Evolutionary conservation across 2,888 invertebrate species (phyloP).

Genomic region (Microctonus hyperodae): DNA sequence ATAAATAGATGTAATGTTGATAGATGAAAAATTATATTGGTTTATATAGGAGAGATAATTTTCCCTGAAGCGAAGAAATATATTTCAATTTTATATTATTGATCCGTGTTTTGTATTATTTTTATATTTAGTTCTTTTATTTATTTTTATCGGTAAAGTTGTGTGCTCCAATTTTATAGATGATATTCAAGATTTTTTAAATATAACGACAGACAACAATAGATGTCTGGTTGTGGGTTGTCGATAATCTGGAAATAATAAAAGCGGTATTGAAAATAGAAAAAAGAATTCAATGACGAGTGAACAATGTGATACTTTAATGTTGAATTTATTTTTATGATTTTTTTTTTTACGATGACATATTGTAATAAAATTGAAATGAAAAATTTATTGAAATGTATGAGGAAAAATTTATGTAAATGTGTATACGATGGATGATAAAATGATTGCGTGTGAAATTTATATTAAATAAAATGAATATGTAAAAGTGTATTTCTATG

Average conservation of each 20-base stretch:
- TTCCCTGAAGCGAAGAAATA: neutral
- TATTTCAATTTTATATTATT: neutral
- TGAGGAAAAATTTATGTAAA: neutral
- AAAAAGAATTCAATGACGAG: neutral
- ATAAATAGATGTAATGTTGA: too few species aligned
- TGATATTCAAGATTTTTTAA: neutral
- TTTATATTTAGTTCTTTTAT: neutral
- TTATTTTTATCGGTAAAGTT: neutral
- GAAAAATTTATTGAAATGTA: neutral
- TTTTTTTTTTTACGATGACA: neutral
- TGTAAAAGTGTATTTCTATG: neutral
- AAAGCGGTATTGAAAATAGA: neutral
- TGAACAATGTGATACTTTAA: neutral
- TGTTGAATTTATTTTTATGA: neutral
- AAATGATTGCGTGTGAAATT: neutral
- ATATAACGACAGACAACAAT: neutral
- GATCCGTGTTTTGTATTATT: neutral
- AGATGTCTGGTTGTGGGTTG: neutral
- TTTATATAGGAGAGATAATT: neutral
- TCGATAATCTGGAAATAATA: neutral
- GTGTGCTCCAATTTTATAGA: neutral
- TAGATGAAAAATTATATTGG: neutral
- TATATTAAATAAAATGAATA: neutral
- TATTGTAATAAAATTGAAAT: neutral
- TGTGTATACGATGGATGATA: neutral